phyloP scores from a whole-genome alignment of 2,797 vertebrate genomes.

The Heteromormyrus szaboi region DNA sequence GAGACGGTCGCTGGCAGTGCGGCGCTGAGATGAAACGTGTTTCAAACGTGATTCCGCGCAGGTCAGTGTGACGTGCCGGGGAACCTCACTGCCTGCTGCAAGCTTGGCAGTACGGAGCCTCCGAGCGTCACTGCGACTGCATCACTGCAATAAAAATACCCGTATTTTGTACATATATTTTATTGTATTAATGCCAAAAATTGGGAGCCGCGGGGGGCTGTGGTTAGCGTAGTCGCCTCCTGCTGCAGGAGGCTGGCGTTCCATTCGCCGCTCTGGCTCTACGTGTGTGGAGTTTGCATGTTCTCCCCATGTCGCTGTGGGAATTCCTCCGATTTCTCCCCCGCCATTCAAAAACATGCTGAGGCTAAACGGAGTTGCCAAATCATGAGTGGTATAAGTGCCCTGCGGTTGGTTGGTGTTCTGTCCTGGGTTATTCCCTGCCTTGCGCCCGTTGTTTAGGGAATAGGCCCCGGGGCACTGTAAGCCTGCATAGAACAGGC shows the following conservation, averaged over 20 bases:
- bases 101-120: not conserved
- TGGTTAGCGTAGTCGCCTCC: not conserved
- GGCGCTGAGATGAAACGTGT: not conserved
- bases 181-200: not conserved
- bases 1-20: not conserved
- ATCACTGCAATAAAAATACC: not conserved
- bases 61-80: not conserved
- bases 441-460: not conserved
- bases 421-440: not conserved
- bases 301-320: not conserved
- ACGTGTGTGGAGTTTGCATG: not conserved
- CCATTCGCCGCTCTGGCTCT: not conserved
- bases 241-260: not conserved
- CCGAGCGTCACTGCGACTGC: not conserved
- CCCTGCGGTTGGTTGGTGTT: not conserved
- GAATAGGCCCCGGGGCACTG: not conserved
- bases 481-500: not conserved
- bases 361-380: not conserved
- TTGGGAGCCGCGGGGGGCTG: not conserved
- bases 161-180: not conserved
- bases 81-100: not conserved
- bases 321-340: not conserved
- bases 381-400: not conserved
- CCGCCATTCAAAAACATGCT: not conserved
- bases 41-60: not conserved